These are phyloP conservation scores for Hyperoplus immaculatus DNA, from an alignment of 2,797 vertebrate genomes.

Conservation along the genomic window DNA sequence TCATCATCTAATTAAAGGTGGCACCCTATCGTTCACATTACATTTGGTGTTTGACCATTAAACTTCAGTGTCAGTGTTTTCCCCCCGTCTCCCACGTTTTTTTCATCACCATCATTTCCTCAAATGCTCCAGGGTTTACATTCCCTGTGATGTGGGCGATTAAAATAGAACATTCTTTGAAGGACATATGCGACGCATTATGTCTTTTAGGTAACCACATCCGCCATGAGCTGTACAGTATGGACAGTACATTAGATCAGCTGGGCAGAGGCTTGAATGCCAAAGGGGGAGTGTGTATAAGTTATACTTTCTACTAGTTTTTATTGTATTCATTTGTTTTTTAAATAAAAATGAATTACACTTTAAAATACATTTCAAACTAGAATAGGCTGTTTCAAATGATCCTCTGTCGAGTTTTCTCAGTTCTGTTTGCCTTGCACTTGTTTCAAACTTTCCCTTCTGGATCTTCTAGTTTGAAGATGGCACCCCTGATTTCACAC, in stretches of 20 bases:
- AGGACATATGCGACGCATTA: slow-evolving; percentile 66
- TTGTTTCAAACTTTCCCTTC: neutral
- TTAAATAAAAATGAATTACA: neutral
- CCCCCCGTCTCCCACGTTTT: slow-evolving; percentile 22
- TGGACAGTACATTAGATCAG: slow-evolving; percentile 31
- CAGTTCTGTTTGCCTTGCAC: neutral
- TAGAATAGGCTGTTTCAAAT: neutral
- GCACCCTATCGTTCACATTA: slow-evolving; percentile 74
- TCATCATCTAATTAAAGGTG: slow-evolving; percentile 79
- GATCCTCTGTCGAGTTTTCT: neutral
- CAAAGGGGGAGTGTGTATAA: neutral
- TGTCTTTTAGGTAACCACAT: slow-evolving; percentile 41
- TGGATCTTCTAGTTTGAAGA: neutral
- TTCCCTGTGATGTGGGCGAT: slow-evolving; percentile 44
- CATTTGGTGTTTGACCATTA: slow-evolving; percentile 65
- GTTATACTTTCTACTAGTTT: neutral
- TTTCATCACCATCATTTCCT: slow-evolving; percentile 60
- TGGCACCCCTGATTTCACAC: neutral
- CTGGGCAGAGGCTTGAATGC: neutral
- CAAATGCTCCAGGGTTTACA: slow-evolving; percentile 55
- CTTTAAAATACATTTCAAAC: neutral
- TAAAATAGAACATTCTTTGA: slow-evolving; percentile 64
- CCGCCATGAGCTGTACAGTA: slow-evolving; percentile 51
- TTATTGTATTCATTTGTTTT: neutral
- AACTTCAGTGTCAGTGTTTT: slow-evolving; percentile 63